Base-by-base conservation (phyloP, 2,888 invertebrate genomes). In the Hypselothyrea guttata region DNA sequence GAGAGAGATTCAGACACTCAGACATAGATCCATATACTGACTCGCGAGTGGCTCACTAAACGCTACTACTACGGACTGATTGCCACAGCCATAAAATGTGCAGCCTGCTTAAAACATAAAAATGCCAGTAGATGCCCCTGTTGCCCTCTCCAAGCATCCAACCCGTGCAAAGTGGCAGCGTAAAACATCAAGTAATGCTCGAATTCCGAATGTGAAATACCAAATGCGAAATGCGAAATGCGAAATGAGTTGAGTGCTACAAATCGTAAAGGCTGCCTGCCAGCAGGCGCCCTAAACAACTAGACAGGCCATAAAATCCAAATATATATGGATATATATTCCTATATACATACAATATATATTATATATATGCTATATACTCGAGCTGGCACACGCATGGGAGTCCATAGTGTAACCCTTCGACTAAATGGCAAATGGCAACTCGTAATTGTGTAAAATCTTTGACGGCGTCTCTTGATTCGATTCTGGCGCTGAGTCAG, bases 21-120 rank as follows among this genome's bases (percentile, higher is more conserved):
- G 18, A 35, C 31, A 15, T 30, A 33, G 37, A 42, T 30, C 42
- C 18, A 38, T 34, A 4, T 13, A 38, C n/a, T 22, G 13, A 38
- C 7, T 28, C 34, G 58, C 44, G 67, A 79, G 84, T 79, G 71
- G 78, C 84, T 73, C 71, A 79, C 84, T 79, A 84, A 79, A 84
- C 57, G 84, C 74, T 71, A 48, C 73, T 37, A 69, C 73, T 49
- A 58, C 58, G 66, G 63, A 66, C 76, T 75, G 74, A 75, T 75
- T 75, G 74, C 73, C 59, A 45, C 4, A 49, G 57, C 60, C 57
- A 71, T 83, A 84, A 83, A 83, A 75, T 81, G 81, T 78, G 83
- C 86, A 83, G 84, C 84, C 72, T 73, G 86, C 67, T 85, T 81
- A 66, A 85, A 81, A 71, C 83, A 85, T 85, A 86, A 83, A 86